Conservation (phyloP, 2,888 invertebrate species). For the Andrena minutula region DNA sequence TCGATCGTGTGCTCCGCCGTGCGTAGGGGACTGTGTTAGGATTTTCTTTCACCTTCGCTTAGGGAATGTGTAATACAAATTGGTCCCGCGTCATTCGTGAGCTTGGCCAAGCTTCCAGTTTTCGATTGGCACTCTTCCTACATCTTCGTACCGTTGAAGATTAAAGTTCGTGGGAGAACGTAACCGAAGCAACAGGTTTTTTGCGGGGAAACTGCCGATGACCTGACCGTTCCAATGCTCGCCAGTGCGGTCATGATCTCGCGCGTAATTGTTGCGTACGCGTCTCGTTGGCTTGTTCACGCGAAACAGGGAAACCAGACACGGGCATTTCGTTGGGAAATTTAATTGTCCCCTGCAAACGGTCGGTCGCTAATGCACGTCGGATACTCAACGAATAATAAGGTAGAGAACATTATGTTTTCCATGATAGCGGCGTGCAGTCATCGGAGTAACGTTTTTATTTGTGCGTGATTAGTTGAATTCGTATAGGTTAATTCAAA, state of each 20-base stretch:
- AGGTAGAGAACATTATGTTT: not conserved
- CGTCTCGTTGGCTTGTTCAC: conserved; percentile 12
- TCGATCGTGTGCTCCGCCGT: conserved; percentile 32
- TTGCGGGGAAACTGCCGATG: conserved; percentile 64
- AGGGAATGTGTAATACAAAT: not conserved
- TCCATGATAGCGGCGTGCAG: not conserved
- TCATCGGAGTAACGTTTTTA: not conserved
- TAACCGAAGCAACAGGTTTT: conserved; percentile 77
- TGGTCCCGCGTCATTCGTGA: conserved; percentile 23
- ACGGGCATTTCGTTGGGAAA: not conserved
- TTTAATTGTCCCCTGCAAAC: not conserved
- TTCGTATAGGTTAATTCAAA: not conserved
- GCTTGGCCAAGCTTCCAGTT: conserved; percentile 39
- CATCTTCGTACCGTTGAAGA: conserved; percentile 29
- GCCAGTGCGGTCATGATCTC: conserved; percentile 4
- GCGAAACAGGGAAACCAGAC: not conserved
- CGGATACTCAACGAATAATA: not conserved
- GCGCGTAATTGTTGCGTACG: conserved; percentile 10
- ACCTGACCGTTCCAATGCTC: conserved; percentile 45
- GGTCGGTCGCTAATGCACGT: not conserved
- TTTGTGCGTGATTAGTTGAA: not conserved
- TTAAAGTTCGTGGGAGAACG: conserved; percentile 47
- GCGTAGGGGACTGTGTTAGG: conserved; percentile 17
- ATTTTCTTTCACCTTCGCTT: conserved; percentile 35
- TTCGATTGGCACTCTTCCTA: conserved; percentile 47